Evolutionary conservation across 2,113 vertebrate species (phyloP), one percentile per base, ranked within the genome.

Genomic region (Laticauda colubrina): DNA sequence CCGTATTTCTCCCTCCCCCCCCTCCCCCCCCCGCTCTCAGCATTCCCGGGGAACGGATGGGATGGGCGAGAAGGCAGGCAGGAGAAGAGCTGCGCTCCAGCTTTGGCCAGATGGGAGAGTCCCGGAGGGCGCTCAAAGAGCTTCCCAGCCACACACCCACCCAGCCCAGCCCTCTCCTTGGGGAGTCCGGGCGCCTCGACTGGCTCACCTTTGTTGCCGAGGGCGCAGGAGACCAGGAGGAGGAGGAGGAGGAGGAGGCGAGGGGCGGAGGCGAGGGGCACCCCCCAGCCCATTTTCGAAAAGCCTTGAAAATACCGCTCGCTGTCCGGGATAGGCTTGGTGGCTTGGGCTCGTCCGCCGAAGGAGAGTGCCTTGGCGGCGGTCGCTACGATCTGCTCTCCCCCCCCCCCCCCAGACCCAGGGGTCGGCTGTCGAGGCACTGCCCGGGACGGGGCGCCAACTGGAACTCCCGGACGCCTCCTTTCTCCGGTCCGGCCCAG

Each of bases 171-270:
- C 53, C 23, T 18, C 55, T 51, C 57, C 86, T 26, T 1, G 15
- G 54, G 69, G 54, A 85, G 39, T 10, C 29, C 48, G n/a, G 88
- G 23, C 10, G 75, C 88, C 64, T 89, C 56, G 85, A 61, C 75
- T 90, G 75, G 90, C 97, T 98, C 96, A 98, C 98, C 98, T 97
- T 98, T 98, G 96, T 96, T 98, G 92, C 96, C 92, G 89, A 94
- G 95, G 95, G 96, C 88, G 92, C 89, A 85, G 91, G 96, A 95
- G 69, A 97, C 94, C 89, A 97, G 54, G 87, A 91, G 81, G 94
- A 96, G 85, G 94, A 95, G 87, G 96, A 97, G 26, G 34, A 91
- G 88, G 95, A 96, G 85, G 94, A 94, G 87, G 57, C 8, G 95
- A 56, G 96, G 89, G 90, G 93, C 48, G 48, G 91, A 94, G 87